Evolutionary conservation across 2,888 invertebrate genomes (phyloP).

Genomic region (Ophonus ardosiacus): DNA sequence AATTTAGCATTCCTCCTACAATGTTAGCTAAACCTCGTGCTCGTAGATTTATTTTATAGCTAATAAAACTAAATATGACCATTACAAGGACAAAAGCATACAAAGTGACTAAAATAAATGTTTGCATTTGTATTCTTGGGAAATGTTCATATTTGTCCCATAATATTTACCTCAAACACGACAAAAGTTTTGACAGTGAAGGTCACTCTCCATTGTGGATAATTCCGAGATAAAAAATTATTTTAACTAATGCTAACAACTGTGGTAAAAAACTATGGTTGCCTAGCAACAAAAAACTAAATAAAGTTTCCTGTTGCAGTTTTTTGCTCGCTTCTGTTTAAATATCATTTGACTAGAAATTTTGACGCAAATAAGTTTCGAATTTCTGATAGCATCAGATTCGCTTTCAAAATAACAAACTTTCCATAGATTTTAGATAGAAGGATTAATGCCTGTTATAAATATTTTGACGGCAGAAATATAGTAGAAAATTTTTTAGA

Average conservation of each 20-base stretch:
- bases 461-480: background rate
- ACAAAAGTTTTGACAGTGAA: constrained; percentile 22
- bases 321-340: constrained; percentile 33
- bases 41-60: constrained; percentile 5
- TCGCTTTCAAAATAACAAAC: constrained; percentile 17
- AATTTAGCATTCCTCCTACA: constrained; percentile 8
- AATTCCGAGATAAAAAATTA: constrained; percentile 23
- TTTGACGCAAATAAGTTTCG: constrained; percentile 5
- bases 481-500: background rate
- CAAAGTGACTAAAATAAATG: constrained; percentile 27
- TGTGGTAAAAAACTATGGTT: constrained; percentile 7
- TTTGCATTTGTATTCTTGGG: constrained; percentile 29
- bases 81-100: constrained; percentile 33
- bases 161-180: constrained; percentile 31
- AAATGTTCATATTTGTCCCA: constrained; percentile 25
- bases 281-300: constrained; percentile 13
- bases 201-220: constrained; percentile 11
- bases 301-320: constrained; percentile 18
- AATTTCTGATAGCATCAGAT: constrained; percentile 30
- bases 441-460: background rate
- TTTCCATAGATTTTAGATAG: constrained; percentile 20
- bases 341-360: constrained; percentile 37
- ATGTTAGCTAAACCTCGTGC: background rate
- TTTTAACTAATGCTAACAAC: constrained; percentile 22
- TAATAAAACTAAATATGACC: constrained; percentile 13